Evolutionary conservation across 2,113 vertebrate genomes (phyloP).

Genomic region (Eidolon helvum): DNA sequence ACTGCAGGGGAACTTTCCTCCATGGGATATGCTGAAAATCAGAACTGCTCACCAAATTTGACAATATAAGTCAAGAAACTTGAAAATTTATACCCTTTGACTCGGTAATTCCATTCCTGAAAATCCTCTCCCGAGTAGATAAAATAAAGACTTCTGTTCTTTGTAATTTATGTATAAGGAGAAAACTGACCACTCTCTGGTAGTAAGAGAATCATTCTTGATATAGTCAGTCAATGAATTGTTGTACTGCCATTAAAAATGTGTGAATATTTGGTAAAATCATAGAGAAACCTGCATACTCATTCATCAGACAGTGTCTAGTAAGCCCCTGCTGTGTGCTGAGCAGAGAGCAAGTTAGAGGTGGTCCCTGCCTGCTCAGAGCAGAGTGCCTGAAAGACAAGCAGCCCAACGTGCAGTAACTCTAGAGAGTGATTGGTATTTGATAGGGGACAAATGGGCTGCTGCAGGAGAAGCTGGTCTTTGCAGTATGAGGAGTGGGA

Average conservation of each 20-base stretch:
- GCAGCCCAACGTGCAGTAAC: neutral
- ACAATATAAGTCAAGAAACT: neutral
- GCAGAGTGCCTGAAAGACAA: neutral
- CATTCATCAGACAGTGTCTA: neutral
- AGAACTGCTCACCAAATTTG: neutral
- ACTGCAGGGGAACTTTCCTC: neutral
- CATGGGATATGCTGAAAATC: neutral
- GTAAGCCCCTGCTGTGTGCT: neutral
- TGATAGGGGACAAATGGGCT: neutral
- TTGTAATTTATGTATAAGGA: neutral
- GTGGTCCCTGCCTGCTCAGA: neutral
- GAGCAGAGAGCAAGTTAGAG: neutral
- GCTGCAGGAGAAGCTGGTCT: neutral
- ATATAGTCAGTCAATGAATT: neutral
- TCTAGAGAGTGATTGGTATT: neutral
- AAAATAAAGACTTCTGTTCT: neutral
- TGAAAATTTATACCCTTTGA: neutral
- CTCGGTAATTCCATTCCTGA: neutral
- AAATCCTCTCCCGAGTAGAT: neutral
- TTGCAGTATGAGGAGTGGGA: neutral
- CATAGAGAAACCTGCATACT: neutral
- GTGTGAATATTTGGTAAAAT: neutral
- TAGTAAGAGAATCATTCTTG: neutral
- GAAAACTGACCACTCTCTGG: neutral
- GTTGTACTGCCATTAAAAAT: neutral